A percentile compares a stretch with the other conserved stretches of the same genome.
These are phyloP conservation scores for Acleris emargana DNA, from an alignment of 2,888 invertebrate genomes.

Conservation along the genomic window DNA sequence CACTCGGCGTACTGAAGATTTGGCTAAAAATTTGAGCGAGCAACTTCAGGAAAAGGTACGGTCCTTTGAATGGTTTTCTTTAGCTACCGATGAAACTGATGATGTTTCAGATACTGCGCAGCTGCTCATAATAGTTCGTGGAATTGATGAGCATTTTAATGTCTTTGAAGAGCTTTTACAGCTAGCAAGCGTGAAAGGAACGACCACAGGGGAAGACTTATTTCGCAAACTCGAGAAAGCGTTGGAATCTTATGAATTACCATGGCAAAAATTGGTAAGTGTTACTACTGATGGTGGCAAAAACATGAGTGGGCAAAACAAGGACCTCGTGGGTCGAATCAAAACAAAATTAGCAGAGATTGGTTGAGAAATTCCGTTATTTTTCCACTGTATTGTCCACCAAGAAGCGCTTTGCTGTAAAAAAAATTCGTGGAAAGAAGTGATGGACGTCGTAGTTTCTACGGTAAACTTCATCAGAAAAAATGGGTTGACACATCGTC, in stretches of 20 bases:
- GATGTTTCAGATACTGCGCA: slow-evolving; percentile 37
- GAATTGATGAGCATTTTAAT: slow-evolving; percentile 38
- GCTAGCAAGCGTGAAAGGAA: slow-evolving; percentile 36
- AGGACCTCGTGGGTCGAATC: too few species aligned
- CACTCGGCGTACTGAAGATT: slow-evolving; percentile 40
- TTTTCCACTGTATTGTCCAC: slow-evolving; percentile 23
- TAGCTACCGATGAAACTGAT: slow-evolving; percentile 43
- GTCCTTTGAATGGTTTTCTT: slow-evolving; percentile 39
- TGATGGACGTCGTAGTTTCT: not conserved
- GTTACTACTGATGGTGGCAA: too few species aligned
- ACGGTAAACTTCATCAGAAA: slow-evolving; percentile 4
- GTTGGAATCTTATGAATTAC: too few species aligned
- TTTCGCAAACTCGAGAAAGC: not conserved
- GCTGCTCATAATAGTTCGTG: slow-evolving; percentile 36
- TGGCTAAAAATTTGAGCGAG: slow-evolving; percentile 37
- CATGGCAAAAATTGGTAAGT: too few species aligned
- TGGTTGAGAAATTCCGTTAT: slow-evolving; percentile 3
- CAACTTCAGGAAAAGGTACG: slow-evolving; percentile 41
- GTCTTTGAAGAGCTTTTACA: slow-evolving; percentile 38
- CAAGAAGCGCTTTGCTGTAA: slow-evolving; percentile 5
- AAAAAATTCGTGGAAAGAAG: too few species aligned
- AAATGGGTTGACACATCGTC: slow-evolving; percentile 8
- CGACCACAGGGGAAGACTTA: slow-evolving; percentile 29
- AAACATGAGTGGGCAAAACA: too few species aligned
- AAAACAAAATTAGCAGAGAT: not conserved